A percentile compares a stretch with the other conserved stretches of the same genome.
Conservation (phyloP, 2,113 vertebrate species). For the Gopherus flavomarginatus region DNA sequence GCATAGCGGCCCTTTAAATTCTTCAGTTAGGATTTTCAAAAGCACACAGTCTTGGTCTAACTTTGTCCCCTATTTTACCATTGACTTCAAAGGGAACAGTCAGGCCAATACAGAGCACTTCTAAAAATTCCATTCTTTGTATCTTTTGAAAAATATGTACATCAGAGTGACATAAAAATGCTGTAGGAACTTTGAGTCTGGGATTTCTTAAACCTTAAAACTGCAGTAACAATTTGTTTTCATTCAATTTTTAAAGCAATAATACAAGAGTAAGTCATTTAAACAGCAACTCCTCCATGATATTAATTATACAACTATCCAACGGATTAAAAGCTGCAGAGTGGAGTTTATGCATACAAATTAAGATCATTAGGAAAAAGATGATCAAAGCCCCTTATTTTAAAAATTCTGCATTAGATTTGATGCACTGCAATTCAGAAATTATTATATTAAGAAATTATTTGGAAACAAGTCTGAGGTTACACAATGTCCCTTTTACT, state of each 20-base stretch:
- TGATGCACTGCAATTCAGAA: background rate
- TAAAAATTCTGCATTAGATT: background rate
- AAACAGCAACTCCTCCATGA: background rate
- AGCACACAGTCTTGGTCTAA: background rate
- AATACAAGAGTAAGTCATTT: background rate
- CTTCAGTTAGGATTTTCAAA: background rate
- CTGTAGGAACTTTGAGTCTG: background rate
- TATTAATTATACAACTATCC: background rate
- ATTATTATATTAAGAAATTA: background rate
- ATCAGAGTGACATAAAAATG: background rate
- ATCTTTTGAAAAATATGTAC: background rate
- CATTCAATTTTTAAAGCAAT: background rate
- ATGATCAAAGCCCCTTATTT: background rate
- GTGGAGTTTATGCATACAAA: background rate
- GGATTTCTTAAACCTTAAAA: background rate
- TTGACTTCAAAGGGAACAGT: background rate
- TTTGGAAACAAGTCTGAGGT: background rate
- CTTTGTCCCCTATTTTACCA: background rate
- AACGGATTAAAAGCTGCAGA: background rate
- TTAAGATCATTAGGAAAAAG: background rate
- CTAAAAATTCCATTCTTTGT: background rate
- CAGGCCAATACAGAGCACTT: background rate
- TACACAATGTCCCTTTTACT: fast-evolving
- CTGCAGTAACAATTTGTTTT: background rate
- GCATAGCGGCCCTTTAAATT: background rate